Evolutionary conservation across 2,797 vertebrate species (phyloP), one percentile per base, ranked within the genome.

Genomic region (Erethizon dorsatum): DNA sequence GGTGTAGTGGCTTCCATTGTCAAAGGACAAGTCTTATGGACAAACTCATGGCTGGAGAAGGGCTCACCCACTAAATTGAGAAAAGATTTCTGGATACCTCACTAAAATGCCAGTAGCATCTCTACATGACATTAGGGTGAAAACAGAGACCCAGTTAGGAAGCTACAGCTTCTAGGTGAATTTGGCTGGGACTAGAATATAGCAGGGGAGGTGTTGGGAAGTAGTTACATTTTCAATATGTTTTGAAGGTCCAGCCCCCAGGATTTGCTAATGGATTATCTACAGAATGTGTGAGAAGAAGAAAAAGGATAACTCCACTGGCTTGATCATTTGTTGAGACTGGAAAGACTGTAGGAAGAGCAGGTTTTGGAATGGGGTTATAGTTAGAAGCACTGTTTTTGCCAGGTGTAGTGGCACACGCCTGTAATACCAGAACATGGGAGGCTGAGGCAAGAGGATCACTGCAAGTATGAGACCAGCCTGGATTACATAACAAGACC

Each of bases 311-410:
- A 22, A 89, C 15, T 61, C 54, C 24, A 61, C 82, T 82, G 28
- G 41, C 65, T 52, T 65, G 75, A 22, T 45, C 13, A 65, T 77
- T 90, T 94, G 56, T 37, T 56, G 90, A 93, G 67, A 86, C 47
- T 82, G 50, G 61, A n/a, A 83, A 83, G 45, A 79, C 31, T 79
- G 37, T 52, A 41, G 73, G 31, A 57, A 5, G 33, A 67, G 7
- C n/a, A 65, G 77, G n/a, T 59, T 96, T 97, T 92, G 37, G 67
- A 77, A 57, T 45, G n/a, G 2, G 14, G 57, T 83, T 45, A 86
- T 61, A 90, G 47, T 56, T 61, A 73, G 54, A 93, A 86, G 41
- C 83, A 82, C 59, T 28, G 10, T 83, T 88, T 41, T 63, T 28
- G 24, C 11, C 28, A 24, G 71, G 24, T 5, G 5, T 28, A 5